These are phyloP conservation scores for Uropetala carovei DNA, from an alignment of 2,888 invertebrate genomes.

Conservation along the genomic window DNA sequence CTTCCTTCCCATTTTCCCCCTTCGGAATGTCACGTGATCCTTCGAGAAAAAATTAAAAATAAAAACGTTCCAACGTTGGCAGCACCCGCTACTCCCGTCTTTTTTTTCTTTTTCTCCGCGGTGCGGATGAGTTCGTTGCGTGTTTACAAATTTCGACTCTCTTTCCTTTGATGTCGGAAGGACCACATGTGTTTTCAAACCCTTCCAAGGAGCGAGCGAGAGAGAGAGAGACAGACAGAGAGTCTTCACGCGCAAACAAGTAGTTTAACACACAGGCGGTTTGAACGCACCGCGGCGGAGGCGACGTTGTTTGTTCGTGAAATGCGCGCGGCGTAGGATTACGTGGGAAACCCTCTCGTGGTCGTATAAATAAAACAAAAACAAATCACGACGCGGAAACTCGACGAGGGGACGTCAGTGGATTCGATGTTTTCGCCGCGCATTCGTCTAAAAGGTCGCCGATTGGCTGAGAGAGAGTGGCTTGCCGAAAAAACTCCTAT, in stretches of 20 bases:
- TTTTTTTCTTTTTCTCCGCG: neutral
- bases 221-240: neutral
- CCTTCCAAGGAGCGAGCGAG: neutral
- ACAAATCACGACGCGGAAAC: too few species aligned
- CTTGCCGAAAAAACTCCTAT: too few species aligned
- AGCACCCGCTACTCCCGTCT: constrained; percentile 14
- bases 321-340: neutral
- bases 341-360: constrained; percentile 10
- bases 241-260: neutral
- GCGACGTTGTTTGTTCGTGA: neutral
- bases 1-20: neutral
- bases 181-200: constrained; percentile 15
- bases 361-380: neutral
- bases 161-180: constrained; percentile 6
- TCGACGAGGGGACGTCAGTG: neutral
- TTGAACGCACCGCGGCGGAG: neutral
- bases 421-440: neutral
- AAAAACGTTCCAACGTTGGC: constrained; percentile 6
- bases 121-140: neutral
- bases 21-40: neutral
- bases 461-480: too few species aligned
- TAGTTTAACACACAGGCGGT: neutral
- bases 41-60: neutral
- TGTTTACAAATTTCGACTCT: neutral
- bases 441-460: too few species aligned